A percentile compares a stretch with the other conserved stretches of the same genome.
Conservation (phyloP, 2,888 invertebrate genomes). For the Idaea aversata region DNA sequence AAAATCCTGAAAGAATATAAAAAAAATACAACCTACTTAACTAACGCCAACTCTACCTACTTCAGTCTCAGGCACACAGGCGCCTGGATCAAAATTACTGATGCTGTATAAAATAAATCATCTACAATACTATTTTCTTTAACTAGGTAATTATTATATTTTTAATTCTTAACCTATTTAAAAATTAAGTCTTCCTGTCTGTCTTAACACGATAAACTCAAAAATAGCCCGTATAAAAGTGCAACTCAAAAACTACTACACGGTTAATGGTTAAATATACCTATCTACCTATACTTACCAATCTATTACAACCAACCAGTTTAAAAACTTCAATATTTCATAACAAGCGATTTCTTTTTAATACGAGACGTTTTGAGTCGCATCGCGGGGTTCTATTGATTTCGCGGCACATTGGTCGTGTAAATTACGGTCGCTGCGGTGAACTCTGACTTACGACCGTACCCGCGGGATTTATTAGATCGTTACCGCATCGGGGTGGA, state of each 20-base stretch:
- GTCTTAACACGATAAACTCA: too few relatives aligned
- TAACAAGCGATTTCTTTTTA: neutral
- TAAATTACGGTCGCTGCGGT: conserved; percentile 69
- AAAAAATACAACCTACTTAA: too few relatives aligned
- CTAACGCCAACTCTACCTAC: too few relatives aligned
- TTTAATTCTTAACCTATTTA: too few relatives aligned
- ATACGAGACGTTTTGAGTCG: conserved; percentile 1
- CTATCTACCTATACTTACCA: neutral
- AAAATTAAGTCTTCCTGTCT: too few relatives aligned
- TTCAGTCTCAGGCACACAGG: too few relatives aligned
- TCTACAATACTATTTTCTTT: too few relatives aligned
- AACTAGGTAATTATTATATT: too few relatives aligned
- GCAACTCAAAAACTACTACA: too few relatives aligned
- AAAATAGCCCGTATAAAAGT: too few relatives aligned
- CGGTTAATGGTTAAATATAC: neutral
- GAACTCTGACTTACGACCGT: conserved; percentile 64
- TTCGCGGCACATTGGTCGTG: conserved; percentile 73
- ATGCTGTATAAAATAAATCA: too few relatives aligned
- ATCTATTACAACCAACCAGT: neutral
- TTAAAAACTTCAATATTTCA: neutral
- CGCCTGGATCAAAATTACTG: too few relatives aligned
- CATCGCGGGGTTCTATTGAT: conserved; percentile 62
- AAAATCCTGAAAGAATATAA: neutral
- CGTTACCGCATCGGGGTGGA: conserved; percentile 66
- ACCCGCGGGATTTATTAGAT: conserved; percentile 72